phyloP scores from a whole-genome alignment of 2,113 vertebrate genomes.

The Anarhynchus alexandrinus region DNA sequence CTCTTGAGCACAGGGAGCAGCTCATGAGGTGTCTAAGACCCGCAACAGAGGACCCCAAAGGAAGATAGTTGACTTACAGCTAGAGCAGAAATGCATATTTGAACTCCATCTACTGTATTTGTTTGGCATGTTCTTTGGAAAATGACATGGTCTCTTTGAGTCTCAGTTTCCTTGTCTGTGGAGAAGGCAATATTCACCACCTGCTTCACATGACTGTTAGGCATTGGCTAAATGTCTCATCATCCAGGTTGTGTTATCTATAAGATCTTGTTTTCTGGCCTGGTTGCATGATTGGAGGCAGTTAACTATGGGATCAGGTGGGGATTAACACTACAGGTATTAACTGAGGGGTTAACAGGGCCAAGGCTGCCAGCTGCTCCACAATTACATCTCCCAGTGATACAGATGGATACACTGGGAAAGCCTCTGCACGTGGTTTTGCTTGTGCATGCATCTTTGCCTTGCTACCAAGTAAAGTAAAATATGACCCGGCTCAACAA shows the following conservation, averaged over 20 bases:
- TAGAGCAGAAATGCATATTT: background rate
- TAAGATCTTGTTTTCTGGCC: background rate
- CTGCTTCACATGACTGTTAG: background rate
- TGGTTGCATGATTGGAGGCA: background rate
- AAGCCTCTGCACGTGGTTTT: fast-evolving
- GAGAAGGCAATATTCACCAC: background rate
- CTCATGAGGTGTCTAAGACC: background rate
- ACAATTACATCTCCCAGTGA: background rate
- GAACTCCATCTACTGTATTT: background rate
- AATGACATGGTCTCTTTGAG: background rate
- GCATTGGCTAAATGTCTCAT: background rate
- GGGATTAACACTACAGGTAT: background rate
- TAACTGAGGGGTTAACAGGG: background rate
- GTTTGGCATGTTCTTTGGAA: background rate
- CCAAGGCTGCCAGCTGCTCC: background rate
- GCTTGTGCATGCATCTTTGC: background rate
- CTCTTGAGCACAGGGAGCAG: background rate
- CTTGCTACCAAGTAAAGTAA: background rate
- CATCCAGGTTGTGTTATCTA: background rate
- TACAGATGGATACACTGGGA: background rate
- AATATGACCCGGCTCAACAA: background rate
- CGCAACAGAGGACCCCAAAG: too few species aligned
- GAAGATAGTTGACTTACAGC: background rate
- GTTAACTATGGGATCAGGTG: background rate
- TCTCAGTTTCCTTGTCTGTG: background rate